Evolutionary conservation across 2,888 invertebrate genomes (phyloP).

Genomic region (Volucella zonaria): DNA sequence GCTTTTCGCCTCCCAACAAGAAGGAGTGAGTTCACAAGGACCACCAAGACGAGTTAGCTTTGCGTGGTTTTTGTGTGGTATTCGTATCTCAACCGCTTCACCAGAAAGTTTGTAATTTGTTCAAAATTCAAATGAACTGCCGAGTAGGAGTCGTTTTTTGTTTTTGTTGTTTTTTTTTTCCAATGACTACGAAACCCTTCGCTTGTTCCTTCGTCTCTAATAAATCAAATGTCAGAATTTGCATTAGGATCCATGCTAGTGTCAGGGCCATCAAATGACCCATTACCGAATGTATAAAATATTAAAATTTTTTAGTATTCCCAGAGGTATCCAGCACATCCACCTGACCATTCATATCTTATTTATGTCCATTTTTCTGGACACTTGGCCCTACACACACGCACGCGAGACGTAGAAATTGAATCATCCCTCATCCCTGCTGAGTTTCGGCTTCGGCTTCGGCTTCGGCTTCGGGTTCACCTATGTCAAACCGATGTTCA

Average conservation of each 20-base stretch:
- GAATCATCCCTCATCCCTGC: slow-evolving; percentile 58
- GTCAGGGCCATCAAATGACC: slow-evolving; percentile 15
- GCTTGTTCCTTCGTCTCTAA: not conserved
- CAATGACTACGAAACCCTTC: no score
- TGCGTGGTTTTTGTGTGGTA: slow-evolving; percentile 17
- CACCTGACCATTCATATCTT: slow-evolving; percentile 76
- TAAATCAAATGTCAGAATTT: slow-evolving; percentile 56
- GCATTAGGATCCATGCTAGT: slow-evolving; percentile 26
- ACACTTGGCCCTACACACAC: slow-evolving; percentile 46
- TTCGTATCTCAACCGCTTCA: not conserved
- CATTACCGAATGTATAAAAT: slow-evolving; percentile 47
- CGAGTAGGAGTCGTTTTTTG: not conserved
- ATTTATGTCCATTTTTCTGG: slow-evolving; percentile 64
- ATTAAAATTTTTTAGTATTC: slow-evolving; percentile 63
- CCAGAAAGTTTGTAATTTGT: not conserved
- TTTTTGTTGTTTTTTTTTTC: not conserved
- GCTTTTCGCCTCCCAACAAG: slow-evolving; percentile 46
- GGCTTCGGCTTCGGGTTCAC: slow-evolving; percentile 35
- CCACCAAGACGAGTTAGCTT: slow-evolving; percentile 2
- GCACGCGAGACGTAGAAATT: slow-evolving; percentile 45
- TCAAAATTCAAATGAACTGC: not conserved
- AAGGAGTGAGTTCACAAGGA: slow-evolving; percentile 45
- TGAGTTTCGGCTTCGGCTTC: slow-evolving; percentile 10
- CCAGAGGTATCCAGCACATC: slow-evolving; percentile 70
- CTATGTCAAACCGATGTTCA: slow-evolving; percentile 63